Conservation (phyloP, 2,888 invertebrate genomes). For the Piscicola geometra region DNA sequence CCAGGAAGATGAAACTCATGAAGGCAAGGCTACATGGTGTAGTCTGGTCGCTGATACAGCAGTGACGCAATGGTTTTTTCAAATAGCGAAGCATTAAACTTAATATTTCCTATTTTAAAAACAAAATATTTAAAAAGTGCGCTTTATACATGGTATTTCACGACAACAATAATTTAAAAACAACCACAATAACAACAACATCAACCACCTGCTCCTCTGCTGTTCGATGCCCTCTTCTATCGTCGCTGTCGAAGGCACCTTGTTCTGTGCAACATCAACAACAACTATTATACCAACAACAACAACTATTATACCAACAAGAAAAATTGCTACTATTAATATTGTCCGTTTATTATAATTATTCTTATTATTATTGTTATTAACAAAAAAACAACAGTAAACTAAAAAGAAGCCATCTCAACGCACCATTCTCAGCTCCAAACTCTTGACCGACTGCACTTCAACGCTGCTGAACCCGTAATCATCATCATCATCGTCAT, state of each 20-base stretch:
- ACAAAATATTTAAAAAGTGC: too few species aligned
- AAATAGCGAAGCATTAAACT: too few species aligned
- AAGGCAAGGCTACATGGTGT: too few species aligned
- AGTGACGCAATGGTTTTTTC: too few species aligned
- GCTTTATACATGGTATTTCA: too few species aligned
- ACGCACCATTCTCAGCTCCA: not conserved
- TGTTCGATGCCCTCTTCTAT: not conserved
- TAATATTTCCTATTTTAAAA: too few species aligned
- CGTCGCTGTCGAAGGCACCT: not conserved
- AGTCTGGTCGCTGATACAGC: too few species aligned
- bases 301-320: not conserved
- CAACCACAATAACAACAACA: too few species aligned
- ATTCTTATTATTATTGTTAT: not conserved
- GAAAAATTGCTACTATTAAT: not conserved
- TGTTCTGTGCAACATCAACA: not conserved
- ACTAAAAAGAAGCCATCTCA: not conserved
- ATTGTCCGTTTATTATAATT: not conserved
- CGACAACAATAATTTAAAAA: too few species aligned
- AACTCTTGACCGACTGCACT: not conserved
- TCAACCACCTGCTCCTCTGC: not conserved
- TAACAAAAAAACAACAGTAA: too few species aligned
- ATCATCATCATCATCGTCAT: conserved; percentile 2
- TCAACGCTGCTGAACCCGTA: not conserved
- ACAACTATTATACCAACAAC: not conserved
- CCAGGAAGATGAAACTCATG: too few species aligned